Evolutionary conservation across 2,797 vertebrate genomes (phyloP).

Genomic region (Lateolabrax maculatus): DNA sequence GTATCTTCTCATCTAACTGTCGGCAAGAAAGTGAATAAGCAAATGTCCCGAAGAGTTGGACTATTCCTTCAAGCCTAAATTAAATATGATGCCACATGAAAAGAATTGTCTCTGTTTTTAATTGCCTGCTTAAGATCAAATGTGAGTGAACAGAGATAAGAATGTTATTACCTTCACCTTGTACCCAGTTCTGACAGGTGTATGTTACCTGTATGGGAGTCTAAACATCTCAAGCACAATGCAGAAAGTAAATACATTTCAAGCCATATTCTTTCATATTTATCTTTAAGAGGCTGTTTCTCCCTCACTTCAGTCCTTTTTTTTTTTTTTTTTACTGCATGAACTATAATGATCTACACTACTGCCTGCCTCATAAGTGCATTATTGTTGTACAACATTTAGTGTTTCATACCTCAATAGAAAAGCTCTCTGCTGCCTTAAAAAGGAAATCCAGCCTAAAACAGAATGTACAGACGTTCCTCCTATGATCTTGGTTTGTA

Average conservation of each 20-base stretch:
- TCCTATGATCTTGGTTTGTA: conserved; percentile 14
- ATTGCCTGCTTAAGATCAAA: conserved; percentile 29
- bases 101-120: conserved; percentile 22
- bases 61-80: conserved; percentile 3
- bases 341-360: conserved; percentile 68
- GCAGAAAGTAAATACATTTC: conserved; percentile 9
- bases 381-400: conserved; percentile 82
- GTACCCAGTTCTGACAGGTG: conserved; percentile 11
- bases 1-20: conserved; percentile 24
- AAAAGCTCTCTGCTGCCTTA: conserved; percentile 77
- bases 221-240: not conserved
- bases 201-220: not conserved
- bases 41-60: conserved; percentile 1
- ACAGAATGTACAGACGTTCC: conserved; percentile 31
- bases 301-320: conserved; percentile 43
- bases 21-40: not conserved
- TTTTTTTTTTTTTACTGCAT: conserved; percentile 32
- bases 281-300: conserved; percentile 52
- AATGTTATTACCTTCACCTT: conserved; percentile 6
- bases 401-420: conserved; percentile 75
- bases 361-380: conserved; percentile 86
- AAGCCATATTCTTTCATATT: conserved; percentile 17
- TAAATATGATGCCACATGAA: conserved; percentile 30
- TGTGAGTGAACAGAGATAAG: conserved; percentile 22
- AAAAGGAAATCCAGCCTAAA: conserved; percentile 66